A percentile compares a stretch with the other conserved stretches of the same genome.
Conservation (phyloP, 2,797 vertebrate species). For the Onychomys arenicola region DNA sequence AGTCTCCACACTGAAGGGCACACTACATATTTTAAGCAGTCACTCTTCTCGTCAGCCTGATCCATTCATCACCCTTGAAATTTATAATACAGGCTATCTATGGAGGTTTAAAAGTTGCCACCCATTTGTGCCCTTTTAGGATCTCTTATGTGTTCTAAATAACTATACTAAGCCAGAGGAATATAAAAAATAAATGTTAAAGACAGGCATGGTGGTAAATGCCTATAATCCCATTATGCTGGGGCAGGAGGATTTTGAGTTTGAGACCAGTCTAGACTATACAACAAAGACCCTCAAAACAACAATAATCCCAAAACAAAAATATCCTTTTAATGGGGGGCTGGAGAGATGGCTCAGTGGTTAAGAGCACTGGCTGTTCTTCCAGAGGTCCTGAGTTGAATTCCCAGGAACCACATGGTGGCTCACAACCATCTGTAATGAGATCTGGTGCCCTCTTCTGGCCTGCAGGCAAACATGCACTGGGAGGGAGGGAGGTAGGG, state of each 20-base stretch:
- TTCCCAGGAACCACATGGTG: too few relatives aligned
- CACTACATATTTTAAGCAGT: not conserved
- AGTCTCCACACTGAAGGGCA: not conserved
- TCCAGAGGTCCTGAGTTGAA: too few relatives aligned
- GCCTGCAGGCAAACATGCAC: too few relatives aligned
- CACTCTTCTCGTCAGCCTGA: not conserved
- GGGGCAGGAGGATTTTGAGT: not conserved
- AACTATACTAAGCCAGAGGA: not conserved
- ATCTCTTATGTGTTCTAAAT: not conserved
- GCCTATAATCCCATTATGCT: not conserved
- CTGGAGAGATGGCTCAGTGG: too few relatives aligned
- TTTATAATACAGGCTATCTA: not conserved
- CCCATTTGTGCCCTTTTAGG: not conserved
- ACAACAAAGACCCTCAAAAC: not conserved
- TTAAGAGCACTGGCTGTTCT: too few relatives aligned
- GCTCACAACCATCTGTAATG: too few relatives aligned
- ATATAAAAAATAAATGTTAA: not conserved
- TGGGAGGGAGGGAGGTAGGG: fast-evolving
- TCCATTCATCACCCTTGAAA: not conserved
- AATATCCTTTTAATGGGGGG: not conserved
- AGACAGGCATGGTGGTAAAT: not conserved
- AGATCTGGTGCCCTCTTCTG: too few relatives aligned
- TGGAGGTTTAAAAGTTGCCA: not conserved
- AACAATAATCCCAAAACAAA: not conserved
- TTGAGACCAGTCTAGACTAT: not conserved